Evolutionary conservation across 2,888 invertebrate species (phyloP).

Genomic region (Apamea monoglypha): DNA sequence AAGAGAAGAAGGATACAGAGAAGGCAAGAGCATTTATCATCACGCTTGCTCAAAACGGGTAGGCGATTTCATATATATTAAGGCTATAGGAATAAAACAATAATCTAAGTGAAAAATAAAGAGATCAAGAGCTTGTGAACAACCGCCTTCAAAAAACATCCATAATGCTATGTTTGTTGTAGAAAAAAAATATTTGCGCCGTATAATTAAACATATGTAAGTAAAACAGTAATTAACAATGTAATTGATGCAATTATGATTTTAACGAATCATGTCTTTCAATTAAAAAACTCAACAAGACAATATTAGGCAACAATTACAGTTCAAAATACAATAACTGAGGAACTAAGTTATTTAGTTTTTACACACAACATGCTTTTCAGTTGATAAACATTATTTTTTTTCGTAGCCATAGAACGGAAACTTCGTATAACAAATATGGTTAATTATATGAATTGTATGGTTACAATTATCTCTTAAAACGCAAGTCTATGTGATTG

Average conservation of each 20-base stretch:
- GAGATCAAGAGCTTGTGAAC: background rate
- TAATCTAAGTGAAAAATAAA: background rate
- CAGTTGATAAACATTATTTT: constrained; percentile 28
- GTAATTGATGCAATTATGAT: constrained; percentile 24
- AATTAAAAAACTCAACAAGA: constrained; percentile 24
- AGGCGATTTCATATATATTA: too few relatives aligned
- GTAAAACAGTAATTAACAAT: constrained; percentile 29
- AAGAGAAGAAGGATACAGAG: too few relatives aligned
- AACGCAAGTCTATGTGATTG: constrained; percentile 1
- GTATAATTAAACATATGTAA: background rate
- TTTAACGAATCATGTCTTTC: constrained; percentile 25
- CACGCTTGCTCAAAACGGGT: too few relatives aligned
- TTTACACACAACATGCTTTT: constrained; percentile 41
- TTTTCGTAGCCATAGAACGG: constrained; percentile 12
- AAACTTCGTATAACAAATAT: constrained; percentile 10
- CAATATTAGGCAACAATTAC: constrained; percentile 34
- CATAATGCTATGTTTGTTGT: background rate
- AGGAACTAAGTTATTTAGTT: constrained; percentile 53
- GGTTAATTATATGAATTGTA: constrained; percentile 13
- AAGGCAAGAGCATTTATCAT: too few relatives aligned
- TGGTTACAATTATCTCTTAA: background rate
- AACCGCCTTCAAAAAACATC: too few relatives aligned
- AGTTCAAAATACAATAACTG: constrained; percentile 26
- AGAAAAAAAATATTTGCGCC: background rate
- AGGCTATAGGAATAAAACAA: too few relatives aligned